These are phyloP conservation scores for Plagiodera versicolora DNA, from an alignment of 2,888 invertebrate species.

Conservation along the genomic window DNA sequence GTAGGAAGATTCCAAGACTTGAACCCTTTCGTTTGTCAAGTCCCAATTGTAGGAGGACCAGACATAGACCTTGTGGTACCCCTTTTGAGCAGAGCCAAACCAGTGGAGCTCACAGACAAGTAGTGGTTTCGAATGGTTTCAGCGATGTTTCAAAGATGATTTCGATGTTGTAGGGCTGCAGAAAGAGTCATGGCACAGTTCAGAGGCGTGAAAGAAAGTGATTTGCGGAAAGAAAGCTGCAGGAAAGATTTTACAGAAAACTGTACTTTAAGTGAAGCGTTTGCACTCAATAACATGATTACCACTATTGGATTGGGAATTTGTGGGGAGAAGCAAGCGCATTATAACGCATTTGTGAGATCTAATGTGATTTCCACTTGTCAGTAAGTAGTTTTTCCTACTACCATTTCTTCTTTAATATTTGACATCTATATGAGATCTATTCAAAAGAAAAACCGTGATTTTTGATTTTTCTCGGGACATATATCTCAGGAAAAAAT, in stretches of 20 bases:
- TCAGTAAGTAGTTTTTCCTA: constrained; percentile 39
- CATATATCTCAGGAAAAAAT: too few species aligned
- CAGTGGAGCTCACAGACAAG: constrained; percentile 41
- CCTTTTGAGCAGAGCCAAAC: constrained; percentile 62
- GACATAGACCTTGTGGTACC: constrained; percentile 67
- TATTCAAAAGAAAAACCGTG: too few species aligned
- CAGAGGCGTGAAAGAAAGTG: constrained; percentile 30
- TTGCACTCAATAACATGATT: constrained; percentile 46
- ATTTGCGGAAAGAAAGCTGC: constrained; percentile 34
- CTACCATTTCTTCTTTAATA: neutral
- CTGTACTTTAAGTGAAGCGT: constrained; percentile 38
- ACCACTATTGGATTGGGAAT: constrained; percentile 48
- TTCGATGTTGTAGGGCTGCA: constrained; percentile 15
- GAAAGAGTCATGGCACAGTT: constrained; percentile 33
- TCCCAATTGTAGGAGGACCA: constrained; percentile 68
- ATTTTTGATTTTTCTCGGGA: too few species aligned
- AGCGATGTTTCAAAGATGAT: neutral
- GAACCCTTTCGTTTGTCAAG: constrained; percentile 61
- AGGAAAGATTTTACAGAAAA: constrained; percentile 27
- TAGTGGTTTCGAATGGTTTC: constrained; percentile 1
- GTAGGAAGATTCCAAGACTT: constrained; percentile 62
- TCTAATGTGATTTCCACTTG: constrained; percentile 44
- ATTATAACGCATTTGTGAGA: constrained; percentile 44
- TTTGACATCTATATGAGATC: too few species aligned
- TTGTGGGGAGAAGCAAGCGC: constrained; percentile 45